Conservation (phyloP, 2,113 vertebrate genomes). For the Alouatta palliata region DNA sequence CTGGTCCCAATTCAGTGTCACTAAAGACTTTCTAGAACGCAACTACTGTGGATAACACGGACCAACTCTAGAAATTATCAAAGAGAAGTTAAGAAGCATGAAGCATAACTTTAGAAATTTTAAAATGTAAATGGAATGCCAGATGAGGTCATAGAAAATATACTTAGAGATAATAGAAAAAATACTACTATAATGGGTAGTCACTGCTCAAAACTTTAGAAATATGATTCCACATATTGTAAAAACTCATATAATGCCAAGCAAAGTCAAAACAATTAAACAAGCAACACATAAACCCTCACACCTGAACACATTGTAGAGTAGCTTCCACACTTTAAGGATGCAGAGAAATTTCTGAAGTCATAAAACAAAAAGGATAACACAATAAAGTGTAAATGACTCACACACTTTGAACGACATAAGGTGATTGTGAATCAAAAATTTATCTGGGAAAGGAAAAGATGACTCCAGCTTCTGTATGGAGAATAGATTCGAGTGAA, state of each 20-base stretch:
- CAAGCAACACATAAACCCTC: not conserved
- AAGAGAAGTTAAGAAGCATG: not conserved
- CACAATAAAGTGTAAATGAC: not conserved
- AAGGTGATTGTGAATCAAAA: not conserved
- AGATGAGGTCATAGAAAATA: not conserved
- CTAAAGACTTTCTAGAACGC: not conserved
- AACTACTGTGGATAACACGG: not conserved
- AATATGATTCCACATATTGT: not conserved
- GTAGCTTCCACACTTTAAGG: not conserved
- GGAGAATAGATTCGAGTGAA: not conserved
- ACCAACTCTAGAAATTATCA: not conserved
- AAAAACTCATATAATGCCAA: not conserved
- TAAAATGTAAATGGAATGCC: not conserved
- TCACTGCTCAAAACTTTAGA: not conserved
- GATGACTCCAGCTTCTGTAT: not conserved
- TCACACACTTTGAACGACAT: not conserved
- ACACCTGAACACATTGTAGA: not conserved
- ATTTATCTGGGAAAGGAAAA: not conserved
- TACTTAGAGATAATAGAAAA: not conserved
- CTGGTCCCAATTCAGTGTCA: not conserved
- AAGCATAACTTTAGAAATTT: not conserved
- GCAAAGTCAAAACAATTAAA: slow-evolving; percentile 11
- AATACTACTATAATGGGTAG: not conserved
- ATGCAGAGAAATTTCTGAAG: not conserved
- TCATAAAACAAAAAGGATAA: not conserved